Evolutionary conservation across 1,140 invertebrate genomes (phyloP).

Genomic region (Bicyclus anynana): DNA sequence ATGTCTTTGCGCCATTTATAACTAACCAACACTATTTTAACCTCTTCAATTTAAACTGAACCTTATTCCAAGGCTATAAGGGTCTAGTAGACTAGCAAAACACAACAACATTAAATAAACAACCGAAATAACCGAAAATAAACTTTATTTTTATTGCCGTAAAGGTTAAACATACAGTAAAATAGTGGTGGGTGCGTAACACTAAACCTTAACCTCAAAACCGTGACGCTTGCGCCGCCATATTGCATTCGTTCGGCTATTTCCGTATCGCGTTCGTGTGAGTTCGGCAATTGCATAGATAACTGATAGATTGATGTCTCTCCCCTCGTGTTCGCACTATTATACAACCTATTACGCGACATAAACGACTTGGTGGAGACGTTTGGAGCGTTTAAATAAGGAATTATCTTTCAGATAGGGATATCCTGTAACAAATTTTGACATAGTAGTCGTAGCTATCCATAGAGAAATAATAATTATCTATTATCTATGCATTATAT

Average conservation of each 20-base stretch:
- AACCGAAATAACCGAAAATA: not conserved
- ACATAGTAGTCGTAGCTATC: no score
- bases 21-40: constrained; percentile 28
- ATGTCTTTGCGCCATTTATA: constrained; percentile 46
- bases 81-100: not conserved
- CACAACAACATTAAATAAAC: not conserved
- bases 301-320: constrained; percentile 31
- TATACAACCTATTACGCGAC: constrained; percentile 9
- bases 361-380: not conserved
- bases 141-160: not conserved
- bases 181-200: constrained; percentile 36
- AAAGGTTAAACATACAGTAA: not conserved
- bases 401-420: not conserved
- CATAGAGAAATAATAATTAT: no score
- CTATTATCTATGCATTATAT: no score
- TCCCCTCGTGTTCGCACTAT: constrained; percentile 26
- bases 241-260: constrained; percentile 55
- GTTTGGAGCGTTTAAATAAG: not conserved
- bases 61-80: constrained; percentile 27
- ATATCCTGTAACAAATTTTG: not conserved
- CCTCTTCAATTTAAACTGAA: constrained; percentile 28
- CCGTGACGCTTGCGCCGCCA: constrained; percentile 63
- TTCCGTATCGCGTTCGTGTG: constrained; percentile 32
- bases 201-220: constrained; percentile 77
- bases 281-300: not conserved